These are phyloP conservation scores for Papilio dardanus DNA, from an alignment of 1,140 invertebrate species.

Conservation along the genomic window DNA sequence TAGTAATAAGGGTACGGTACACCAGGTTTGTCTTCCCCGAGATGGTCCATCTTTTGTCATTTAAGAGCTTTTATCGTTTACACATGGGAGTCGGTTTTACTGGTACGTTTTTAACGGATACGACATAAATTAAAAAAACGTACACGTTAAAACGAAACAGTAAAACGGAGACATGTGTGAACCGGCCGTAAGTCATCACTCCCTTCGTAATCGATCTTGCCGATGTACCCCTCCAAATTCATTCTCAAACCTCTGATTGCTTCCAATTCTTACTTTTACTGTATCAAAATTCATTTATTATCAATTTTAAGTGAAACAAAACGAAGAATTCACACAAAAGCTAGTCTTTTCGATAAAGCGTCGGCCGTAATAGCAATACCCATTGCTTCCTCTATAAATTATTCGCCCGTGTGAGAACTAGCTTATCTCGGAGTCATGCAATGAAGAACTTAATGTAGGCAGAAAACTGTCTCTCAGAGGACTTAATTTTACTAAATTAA, in stretches of 20 bases:
- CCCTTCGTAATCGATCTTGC: no score
- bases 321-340: constrained; percentile 28
- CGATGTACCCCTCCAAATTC: no score
- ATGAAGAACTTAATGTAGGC: constrained; percentile 39
- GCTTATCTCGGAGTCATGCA: constrained; percentile 34
- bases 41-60: no score
- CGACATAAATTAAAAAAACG: background rate
- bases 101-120: background rate
- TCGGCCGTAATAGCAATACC: constrained; percentile 60
- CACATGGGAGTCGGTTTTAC: no score
- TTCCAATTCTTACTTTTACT: background rate
- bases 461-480: constrained; percentile 31
- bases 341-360: constrained; percentile 28
- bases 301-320: background rate
- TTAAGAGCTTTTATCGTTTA: no score
- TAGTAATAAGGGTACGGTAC: no score
- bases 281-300: background rate
- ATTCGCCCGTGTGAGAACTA: constrained; percentile 50
- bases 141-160: background rate
- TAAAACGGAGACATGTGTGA: background rate
- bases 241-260: background rate
- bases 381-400: constrained; percentile 65
- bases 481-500: background rate
- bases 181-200: no score
- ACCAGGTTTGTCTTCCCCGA: no score